Evolutionary conservation across 1,140 invertebrate species (phyloP).

Genomic region (Macrosteles quadrilineatus): DNA sequence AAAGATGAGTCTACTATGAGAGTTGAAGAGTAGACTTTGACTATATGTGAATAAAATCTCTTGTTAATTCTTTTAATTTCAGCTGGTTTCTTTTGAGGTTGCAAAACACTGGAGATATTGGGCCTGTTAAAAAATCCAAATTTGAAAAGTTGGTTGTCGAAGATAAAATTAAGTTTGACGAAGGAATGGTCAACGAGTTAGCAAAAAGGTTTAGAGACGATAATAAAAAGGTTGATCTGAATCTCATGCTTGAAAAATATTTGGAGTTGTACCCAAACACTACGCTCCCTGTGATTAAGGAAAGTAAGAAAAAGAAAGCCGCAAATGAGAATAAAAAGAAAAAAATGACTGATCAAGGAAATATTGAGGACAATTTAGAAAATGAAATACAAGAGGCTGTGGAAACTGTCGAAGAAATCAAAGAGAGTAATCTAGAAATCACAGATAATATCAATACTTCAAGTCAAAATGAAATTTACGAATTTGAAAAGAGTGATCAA

Average conservation of each 20-base stretch:
- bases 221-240: constrained; percentile 9
- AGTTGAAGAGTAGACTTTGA: too few species aligned
- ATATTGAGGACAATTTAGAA: too few species aligned
- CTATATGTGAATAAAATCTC: too few species aligned
- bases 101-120: neutral
- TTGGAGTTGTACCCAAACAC: constrained; percentile 3
- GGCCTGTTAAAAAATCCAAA: constrained; percentile 19
- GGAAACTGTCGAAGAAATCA: too few species aligned
- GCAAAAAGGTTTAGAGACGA: constrained; percentile 16
- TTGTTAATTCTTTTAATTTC: neutral
- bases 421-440: too few species aligned
- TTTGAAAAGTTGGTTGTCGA: neutral
- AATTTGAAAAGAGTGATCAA: too few species aligned
- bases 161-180: constrained; percentile 28
- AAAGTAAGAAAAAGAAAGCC: constrained; percentile 7
- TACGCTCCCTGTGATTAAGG: neutral
- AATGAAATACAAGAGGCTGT: too few species aligned
- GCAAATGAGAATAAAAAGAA: neutral
- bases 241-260: constrained; percentile 13
- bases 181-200: constrained; percentile 13
- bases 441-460: too few species aligned
- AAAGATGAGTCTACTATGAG: too few species aligned
- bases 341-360: neutral
- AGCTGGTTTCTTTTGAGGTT: constrained; percentile 24
- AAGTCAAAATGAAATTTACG: too few species aligned